Evolutionary conservation across 2,888 invertebrate genomes (phyloP).

Genomic region (Luperina testacea): DNA sequence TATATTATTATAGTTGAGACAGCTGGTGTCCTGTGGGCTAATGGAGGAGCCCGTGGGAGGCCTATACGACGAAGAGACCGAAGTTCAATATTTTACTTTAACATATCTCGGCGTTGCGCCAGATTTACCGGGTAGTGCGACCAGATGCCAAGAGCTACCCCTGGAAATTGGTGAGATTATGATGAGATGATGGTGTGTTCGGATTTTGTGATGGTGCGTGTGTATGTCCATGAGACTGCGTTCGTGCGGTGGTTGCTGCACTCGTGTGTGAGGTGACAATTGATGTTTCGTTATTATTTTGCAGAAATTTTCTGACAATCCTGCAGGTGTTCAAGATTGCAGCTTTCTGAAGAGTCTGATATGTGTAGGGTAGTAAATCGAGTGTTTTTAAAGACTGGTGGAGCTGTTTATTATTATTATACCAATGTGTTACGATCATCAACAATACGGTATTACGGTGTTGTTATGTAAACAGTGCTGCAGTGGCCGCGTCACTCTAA

Average conservation of each 20-base stretch:
- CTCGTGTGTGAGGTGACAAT: background rate
- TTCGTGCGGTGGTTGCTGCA: background rate
- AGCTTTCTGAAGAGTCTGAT: background rate
- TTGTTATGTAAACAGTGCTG: background rate
- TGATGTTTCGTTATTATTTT: background rate
- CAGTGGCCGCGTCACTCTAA: background rate
- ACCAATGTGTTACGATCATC: conserved; percentile 1
- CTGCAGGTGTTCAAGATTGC: background rate
- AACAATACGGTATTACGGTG: conserved; percentile 1
- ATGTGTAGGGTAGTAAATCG: background rate
- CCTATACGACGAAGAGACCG: too few relatives aligned
- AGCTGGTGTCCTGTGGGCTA: background rate
- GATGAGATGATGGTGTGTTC: background rate
- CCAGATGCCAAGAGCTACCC: too few relatives aligned
- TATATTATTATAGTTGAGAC: background rate
- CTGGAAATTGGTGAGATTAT: background rate
- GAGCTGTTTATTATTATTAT: background rate
- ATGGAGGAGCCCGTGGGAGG: background rate
- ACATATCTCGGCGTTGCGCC: background rate
- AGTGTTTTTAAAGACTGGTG: background rate
- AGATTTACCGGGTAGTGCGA: too few relatives aligned
- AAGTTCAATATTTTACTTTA: background rate
- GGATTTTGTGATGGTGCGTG: background rate
- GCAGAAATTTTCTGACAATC: background rate
- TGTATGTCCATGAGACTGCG: background rate